Evolutionary conservation across 2,113 vertebrate genomes (phyloP), one percentile per base, ranked within the genome.

Genomic region (Proterorhinus semilunaris): DNA sequence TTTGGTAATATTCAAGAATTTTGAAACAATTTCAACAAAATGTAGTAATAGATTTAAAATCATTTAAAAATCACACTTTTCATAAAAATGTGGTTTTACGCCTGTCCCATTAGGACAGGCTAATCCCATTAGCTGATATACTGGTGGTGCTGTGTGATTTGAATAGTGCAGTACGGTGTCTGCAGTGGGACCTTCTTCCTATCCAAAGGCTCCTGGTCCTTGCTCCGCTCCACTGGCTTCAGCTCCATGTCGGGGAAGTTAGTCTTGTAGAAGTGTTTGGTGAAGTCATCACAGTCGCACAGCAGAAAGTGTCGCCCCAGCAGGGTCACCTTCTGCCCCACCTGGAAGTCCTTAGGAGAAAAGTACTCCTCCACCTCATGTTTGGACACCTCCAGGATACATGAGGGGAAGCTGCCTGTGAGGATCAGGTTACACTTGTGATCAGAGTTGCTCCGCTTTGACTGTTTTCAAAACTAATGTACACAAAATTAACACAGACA

Each of bases 211-310:
- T 2, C 21, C 8, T 76, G 57, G 54, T 83, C 88, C 78, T 90
- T 85, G 65, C 87, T 88, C 10, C 92, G 16, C 12, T 93, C 88
- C 17, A 91, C 46, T 1, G 88, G 69, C 10, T 93, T 92, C 62
- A 96, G 83, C 16, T 92, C 88, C 0, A 93, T 62, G 16, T 95
- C 87, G 0, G 95, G 93, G 63, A 95, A 90, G 74, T 95, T 94
- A 11, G 93, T 88, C 44, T 82, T 82, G 66, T 93, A 99, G 84
- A 92, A 98, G 6, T 91, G 86, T 44, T 88, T 89, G 0, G 97
- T 99, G 90, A 96, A 99, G 13, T 84, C 85, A 13, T 99, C 96
- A 0, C 95, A 97, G 62, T 98, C 93, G 0, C 94, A 94, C 72
- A 99, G 91, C 44, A 96, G 89, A 86, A 99, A 97, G n/a, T 66